Conservation (phyloP, 1,140 invertebrate species). For the Atopsyche davidsoni region DNA sequence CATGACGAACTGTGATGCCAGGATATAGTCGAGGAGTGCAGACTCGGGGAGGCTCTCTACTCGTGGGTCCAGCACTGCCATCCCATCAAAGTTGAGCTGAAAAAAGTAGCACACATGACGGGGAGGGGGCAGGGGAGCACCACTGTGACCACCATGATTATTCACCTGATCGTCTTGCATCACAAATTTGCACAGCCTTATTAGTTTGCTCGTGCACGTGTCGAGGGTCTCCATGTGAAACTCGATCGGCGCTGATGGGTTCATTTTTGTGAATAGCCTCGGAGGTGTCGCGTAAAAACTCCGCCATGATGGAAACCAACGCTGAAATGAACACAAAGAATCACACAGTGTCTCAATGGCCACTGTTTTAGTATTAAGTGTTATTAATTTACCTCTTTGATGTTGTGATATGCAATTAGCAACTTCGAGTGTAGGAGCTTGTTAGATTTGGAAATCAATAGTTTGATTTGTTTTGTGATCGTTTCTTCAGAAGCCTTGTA, state of each 20-base stretch:
- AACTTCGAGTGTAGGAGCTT: no score
- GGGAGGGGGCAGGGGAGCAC: conserved; percentile 30
- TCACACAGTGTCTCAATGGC: not conserved
- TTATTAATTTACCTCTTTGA: conserved; percentile 11
- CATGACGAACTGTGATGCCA: conserved; percentile 38
- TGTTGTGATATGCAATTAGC: conserved; percentile 25
- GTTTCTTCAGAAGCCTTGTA: conserved; percentile 44
- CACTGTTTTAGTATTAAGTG: conserved; percentile 1
- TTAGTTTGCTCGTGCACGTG: conserved; percentile 3
- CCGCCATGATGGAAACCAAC: conserved; percentile 9
- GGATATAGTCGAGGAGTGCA: conserved; percentile 37
- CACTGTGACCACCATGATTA: no score
- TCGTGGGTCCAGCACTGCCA: conserved; percentile 38
- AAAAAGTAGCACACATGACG: conserved; percentile 32
- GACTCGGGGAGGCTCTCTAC: conserved; percentile 41
- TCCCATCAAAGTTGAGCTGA: conserved; percentile 37
- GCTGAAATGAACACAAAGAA: conserved; percentile 8
- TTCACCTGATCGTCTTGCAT: conserved; percentile 2
- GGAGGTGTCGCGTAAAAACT: conserved; percentile 4
- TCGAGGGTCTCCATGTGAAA: conserved; percentile 5
- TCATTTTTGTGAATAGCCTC: conserved; percentile 7
- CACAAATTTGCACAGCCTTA: conserved; percentile 1
- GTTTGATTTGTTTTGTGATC: conserved; percentile 40
- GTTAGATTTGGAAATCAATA: no score
- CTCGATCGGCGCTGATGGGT: not conserved